phyloP scores from a whole-genome alignment of 2,113 vertebrate genomes.

The Muscicapa adusta region DNA sequence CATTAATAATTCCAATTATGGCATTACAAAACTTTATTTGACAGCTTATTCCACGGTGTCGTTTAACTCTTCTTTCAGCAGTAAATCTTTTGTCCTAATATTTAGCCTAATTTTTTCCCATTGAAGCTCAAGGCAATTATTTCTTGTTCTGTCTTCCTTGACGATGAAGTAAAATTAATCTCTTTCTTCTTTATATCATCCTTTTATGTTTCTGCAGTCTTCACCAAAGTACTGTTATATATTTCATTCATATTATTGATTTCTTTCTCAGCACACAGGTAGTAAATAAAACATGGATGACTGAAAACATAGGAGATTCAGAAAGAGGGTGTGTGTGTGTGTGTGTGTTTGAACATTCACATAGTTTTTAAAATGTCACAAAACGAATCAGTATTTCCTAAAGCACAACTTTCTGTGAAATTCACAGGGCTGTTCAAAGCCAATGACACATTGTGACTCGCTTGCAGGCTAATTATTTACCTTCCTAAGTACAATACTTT shows the following conservation, averaged over 20 bases:
- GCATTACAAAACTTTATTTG: slow-evolving; percentile 9
- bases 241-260: neutral
- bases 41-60: neutral
- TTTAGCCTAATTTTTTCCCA: slow-evolving; percentile 28
- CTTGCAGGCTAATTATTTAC: neutral
- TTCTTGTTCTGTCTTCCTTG: neutral
- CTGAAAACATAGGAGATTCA: neutral
- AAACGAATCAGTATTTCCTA: neutral
- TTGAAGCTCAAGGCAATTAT: slow-evolving; percentile 16
- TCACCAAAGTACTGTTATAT: neutral
- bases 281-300: slow-evolving; percentile 3
- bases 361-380: neutral
- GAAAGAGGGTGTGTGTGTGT: neutral
- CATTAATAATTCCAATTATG: slow-evolving; percentile 31
- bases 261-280: neutral
- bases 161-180: neutral
- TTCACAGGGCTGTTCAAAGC: neutral
- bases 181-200: neutral
- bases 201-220: slow-evolving; percentile 2
- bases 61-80: slow-evolving; percentile 11
- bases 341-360: neutral
- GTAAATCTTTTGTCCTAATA: slow-evolving; percentile 48
- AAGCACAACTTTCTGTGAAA: neutral
- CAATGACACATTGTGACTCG: neutral
- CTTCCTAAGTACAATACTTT: neutral